Evolutionary conservation across 2,888 invertebrate genomes (phyloP).

Genomic region (Pristionchus mayeri): DNA sequence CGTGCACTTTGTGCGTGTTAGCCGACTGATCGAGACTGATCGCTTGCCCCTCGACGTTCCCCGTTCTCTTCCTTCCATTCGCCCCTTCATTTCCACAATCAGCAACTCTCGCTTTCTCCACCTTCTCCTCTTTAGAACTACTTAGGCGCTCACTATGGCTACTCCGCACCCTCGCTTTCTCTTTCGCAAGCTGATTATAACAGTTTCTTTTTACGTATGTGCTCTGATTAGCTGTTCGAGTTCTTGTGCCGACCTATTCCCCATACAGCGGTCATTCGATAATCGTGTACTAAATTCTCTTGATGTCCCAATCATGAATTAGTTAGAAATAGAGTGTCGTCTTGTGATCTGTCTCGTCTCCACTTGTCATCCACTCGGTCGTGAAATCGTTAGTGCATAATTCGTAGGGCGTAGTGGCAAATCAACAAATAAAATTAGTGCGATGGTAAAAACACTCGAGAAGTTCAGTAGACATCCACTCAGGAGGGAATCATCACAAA

Average conservation of each 20-base stretch:
- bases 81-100: not conserved
- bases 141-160: not conserved
- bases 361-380: no score
- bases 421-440: slow-evolving; percentile 4
- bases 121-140: not conserved
- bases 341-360: no score
- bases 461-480: not conserved
- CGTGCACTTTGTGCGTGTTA: slow-evolving; percentile 4
- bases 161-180: not conserved
- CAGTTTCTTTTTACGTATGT: slow-evolving; percentile 21
- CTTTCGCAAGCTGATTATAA: not conserved
- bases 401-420: not conserved
- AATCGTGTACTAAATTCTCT: no score
- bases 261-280: no score
- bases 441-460: not conserved
- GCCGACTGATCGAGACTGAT: not conserved
- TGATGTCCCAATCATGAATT: no score
- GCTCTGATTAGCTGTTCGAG: slow-evolving; percentile 33
- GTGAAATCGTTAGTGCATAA: no score
- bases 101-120: not conserved
- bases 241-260: slow-evolving; percentile 24
- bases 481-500: not conserved
- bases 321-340: no score
- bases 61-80: not conserved
- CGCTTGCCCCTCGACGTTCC: not conserved